Evolutionary conservation across 37 sponge, comb jelly and placozoan genomes (phyloP).

Genomic region (Chondrosia reniformis): DNA sequence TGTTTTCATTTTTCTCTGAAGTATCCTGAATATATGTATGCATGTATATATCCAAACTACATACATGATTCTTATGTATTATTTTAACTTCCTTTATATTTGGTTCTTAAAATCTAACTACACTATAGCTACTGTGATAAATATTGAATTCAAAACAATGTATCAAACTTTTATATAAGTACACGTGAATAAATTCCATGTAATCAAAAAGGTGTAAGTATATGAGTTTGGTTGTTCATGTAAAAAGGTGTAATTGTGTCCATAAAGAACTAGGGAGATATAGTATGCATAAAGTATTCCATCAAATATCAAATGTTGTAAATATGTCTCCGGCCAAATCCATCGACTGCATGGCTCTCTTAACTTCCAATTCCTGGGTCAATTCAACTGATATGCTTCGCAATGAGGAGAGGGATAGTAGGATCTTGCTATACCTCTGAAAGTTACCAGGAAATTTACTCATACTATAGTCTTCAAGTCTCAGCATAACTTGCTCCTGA

Average conservation of each 20-base stretch:
- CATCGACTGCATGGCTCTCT: neutral
- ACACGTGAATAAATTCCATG: neutral
- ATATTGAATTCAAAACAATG: no score
- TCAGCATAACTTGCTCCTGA: conserved; percentile 21
- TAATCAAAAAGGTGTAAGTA: neutral
- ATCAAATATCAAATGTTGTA: no score
- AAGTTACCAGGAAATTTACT: neutral
- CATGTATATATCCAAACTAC: neutral
- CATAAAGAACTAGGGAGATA: no score
- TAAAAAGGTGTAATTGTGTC: no score
- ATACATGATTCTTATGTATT: neutral
- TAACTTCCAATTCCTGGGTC: conserved; percentile 10
- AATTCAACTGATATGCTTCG: conserved; percentile 9
- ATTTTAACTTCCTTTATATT: neutral
- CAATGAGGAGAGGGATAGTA: conserved; percentile 19
- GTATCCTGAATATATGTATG: neutral
- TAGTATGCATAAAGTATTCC: no score
- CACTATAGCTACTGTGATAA: no score
- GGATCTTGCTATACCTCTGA: conserved; percentile 21
- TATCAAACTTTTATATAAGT: no score
- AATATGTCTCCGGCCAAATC: neutral
- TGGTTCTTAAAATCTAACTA: neutral
- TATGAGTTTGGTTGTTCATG: no score
- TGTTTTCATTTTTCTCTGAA: no score
- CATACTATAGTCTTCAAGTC: conserved; percentile 27